phyloP scores from a whole-genome alignment of 2,797 vertebrate genomes.

The Valencia hispanica region DNA sequence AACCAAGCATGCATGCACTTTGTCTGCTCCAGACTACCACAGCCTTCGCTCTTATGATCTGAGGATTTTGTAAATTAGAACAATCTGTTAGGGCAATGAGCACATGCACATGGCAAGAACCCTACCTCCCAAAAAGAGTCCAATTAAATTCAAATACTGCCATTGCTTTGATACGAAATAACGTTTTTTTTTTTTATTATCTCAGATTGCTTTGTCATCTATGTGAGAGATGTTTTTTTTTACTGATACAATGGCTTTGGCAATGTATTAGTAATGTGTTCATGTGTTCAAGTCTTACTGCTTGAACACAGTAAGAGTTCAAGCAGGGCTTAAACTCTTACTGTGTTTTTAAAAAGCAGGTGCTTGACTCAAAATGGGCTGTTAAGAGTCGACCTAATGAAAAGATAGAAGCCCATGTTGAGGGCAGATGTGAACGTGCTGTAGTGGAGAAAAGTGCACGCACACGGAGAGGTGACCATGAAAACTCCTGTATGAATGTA shows the following conservation, averaged over 20 bases:
- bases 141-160: constrained; percentile 72
- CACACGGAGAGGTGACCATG: constrained; percentile 60
- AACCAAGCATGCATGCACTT: constrained; percentile 67
- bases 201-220: constrained; percentile 33
- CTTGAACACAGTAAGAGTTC: no score
- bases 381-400: constrained; percentile 57
- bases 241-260: constrained; percentile 34
- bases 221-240: constrained; percentile 42
- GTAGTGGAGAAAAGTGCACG: constrained; percentile 38
- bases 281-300: no score
- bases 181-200: constrained; percentile 5
- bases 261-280: no score
- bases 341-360: constrained; percentile 63
- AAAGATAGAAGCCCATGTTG: constrained; percentile 57
- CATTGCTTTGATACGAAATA: constrained; percentile 53
- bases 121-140: constrained; percentile 64
- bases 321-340: constrained; percentile 31
- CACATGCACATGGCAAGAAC: constrained; percentile 76
- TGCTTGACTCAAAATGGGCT: constrained; percentile 57
- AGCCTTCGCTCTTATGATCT: constrained; percentile 67
- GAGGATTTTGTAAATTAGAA: constrained; percentile 75
- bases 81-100: constrained; percentile 73
- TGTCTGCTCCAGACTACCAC: constrained; percentile 62
- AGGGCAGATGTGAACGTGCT: constrained; percentile 62
- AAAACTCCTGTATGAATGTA: constrained; percentile 64